phyloP scores from a whole-genome alignment of 2,888 invertebrate genomes.

The Acronicta alni region DNA sequence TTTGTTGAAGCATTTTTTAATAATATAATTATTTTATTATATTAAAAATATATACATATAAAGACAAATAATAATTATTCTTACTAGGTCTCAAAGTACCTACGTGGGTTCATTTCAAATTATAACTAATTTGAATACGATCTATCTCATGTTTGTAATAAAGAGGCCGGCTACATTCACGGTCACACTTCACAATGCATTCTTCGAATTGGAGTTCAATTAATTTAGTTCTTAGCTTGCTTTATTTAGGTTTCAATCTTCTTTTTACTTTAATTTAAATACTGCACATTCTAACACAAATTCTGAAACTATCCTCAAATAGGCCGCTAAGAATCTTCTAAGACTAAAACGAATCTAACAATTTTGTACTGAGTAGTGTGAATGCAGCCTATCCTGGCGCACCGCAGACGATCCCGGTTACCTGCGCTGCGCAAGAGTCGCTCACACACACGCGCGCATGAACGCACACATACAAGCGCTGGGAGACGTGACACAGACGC shows the following conservation, averaged over 20 bases:
- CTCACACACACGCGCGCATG: slow-evolving; percentile 52
- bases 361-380: slow-evolving; percentile 70
- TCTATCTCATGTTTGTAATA: neutral
- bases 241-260: slow-evolving; percentile 14
- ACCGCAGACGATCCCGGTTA: slow-evolving; percentile 83
- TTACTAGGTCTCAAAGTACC: too few relatives aligned
- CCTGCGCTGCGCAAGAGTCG: slow-evolving; percentile 83
- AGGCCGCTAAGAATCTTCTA: slow-evolving; percentile 79
- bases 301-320: slow-evolving; percentile 31
- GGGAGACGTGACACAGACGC: slow-evolving; percentile 82
- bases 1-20: slow-evolving; percentile 34
- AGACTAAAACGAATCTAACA: slow-evolving; percentile 76
- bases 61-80: neutral
- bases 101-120: neutral
- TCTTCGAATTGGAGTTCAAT: slow-evolving; percentile 33
- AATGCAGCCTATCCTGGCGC: slow-evolving; percentile 70
- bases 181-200: slow-evolving; percentile 14
- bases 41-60: neutral
- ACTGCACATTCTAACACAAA: slow-evolving; percentile 45
- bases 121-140: neutral
- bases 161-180: slow-evolving; percentile 6
- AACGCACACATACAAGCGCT: slow-evolving; percentile 50
- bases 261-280: slow-evolving; percentile 31
- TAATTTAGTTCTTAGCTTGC: slow-evolving; percentile 36
- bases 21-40: slow-evolving; percentile 23